Evolutionary conservation across 2,888 invertebrate species (phyloP), one percentile per base, ranked within the genome.

Genomic region (Agrochola circellaris): DNA sequence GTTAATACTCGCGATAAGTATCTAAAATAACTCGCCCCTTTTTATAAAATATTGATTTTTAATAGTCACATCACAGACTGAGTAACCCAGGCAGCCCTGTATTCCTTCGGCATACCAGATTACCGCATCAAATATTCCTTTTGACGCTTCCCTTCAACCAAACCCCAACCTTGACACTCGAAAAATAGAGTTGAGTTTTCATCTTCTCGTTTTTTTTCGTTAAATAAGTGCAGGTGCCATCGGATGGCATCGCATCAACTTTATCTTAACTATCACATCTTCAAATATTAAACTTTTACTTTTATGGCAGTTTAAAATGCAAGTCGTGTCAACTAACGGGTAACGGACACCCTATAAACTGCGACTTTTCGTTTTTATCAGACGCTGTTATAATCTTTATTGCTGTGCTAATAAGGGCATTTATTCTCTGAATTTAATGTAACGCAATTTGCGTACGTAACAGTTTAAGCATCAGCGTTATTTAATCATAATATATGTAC

Each of bases 11-110:
- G 84, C 88, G 96, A 96, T 96, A 95, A 91, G 89, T 83, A 96
- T 96, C 96, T 79, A 89, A 91, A 94, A 93, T 92, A 93, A 90
- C 92, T 93, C 91, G 88, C 93, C 94, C 93, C 90, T 90, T 91
- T 89, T 92, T 93, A 94, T 95, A 95, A 96, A 95, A 95, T 96
- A 96, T 96, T 95, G 95, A 95, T 95, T 94, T 95, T 95, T 95
- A 94, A 95, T 95, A 95, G 95, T 94, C 94, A 90, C 93, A 92
- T 93, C 94, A 93, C 92, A 93, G 90, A 89, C 91, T 85, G 95
- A 93, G 96, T 96, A 96, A 96, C 91, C 93, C 93, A 93, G 93
- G 95, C 95, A 96, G 95, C 94, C 89, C 91, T 89, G 85, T 93
- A 92, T 93, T 91, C 93, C 93, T 91, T 93, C 89, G 89, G 94